phyloP scores from a whole-genome alignment of 2,113 vertebrate genomes.

The Cyprinodon variegatus region DNA sequence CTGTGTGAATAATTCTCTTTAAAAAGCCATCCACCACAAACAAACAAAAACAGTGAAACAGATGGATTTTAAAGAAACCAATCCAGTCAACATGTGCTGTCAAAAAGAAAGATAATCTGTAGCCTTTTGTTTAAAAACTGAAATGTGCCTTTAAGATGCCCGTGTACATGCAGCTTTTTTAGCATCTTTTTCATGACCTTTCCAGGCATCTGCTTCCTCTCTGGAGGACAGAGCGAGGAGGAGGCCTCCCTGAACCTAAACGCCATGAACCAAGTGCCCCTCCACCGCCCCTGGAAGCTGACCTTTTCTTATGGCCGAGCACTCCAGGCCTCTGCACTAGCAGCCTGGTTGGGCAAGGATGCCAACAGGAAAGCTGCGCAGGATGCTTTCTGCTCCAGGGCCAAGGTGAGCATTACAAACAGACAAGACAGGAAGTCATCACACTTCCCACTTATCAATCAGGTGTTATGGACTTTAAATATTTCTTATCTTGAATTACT shows the following conservation, averaged over 20 bases:
- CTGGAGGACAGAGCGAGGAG: conserved; percentile 97
- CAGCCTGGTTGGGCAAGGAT: conserved; percentile 88
- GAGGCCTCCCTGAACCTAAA: conserved; percentile 94
- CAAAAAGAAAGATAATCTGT: background rate
- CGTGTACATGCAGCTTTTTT: too few species aligned
- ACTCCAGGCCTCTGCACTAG: conserved; percentile 92
- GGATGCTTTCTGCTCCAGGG: conserved; percentile 87
- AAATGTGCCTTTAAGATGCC: background rate
- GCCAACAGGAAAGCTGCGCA: conserved; percentile 90
- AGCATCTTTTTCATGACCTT: background rate
- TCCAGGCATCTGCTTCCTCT: conserved; percentile 96
- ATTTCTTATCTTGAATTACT: conserved; percentile 18
- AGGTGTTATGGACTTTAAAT: background rate
- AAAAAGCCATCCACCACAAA: too few species aligned
- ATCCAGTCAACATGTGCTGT: background rate
- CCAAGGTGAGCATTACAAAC: conserved; percentile 80
- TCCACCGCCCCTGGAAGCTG: conserved; percentile 92
- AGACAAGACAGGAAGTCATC: background rate
- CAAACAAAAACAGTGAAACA: background rate
- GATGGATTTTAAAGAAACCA: too few species aligned
- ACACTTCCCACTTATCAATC: conserved; percentile 1
- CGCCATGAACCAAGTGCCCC: conserved; percentile 91
- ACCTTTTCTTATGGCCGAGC: conserved; percentile 96
- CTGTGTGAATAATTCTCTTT: too few species aligned
- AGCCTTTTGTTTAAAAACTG: background rate